Conservation (phyloP, 2,113 vertebrate genomes). For the Stigmatopora argus region DNA sequence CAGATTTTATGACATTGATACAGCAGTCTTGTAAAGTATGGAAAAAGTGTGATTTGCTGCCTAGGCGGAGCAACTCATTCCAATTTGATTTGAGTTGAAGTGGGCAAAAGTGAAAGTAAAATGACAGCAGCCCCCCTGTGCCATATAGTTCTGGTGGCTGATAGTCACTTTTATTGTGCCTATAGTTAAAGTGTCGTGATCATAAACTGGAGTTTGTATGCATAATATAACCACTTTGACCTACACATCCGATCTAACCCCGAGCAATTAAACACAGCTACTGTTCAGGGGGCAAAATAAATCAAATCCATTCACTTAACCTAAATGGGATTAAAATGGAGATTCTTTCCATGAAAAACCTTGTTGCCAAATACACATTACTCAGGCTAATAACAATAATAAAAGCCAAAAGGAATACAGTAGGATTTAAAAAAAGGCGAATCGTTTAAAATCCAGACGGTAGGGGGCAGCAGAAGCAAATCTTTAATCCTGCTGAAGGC, state of each 20-base stretch:
- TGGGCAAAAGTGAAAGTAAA: slow-evolving; percentile 8
- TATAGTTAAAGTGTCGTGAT: neutral
- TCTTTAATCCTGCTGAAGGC: neutral
- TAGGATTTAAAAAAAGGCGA: neutral
- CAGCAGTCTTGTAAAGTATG: neutral
- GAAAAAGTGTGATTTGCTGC: neutral
- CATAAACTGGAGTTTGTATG: slow-evolving; percentile 5
- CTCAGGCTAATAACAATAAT: neutral
- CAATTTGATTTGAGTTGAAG: neutral
- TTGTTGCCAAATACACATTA: too few species aligned
- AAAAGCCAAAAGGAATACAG: neutral
- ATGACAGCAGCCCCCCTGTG: neutral
- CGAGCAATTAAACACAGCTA: neutral
- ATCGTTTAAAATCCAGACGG: slow-evolving; percentile 6
- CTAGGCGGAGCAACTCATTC: neutral
- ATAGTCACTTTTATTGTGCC: slow-evolving; percentile 8
- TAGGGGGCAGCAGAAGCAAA: slow-evolving; percentile 41
- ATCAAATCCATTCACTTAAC: neutral
- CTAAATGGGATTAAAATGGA: neutral
- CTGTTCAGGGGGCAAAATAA: neutral
- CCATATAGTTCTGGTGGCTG: neutral
- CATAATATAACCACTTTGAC: neutral
- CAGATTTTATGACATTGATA: neutral
- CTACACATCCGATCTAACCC: neutral
- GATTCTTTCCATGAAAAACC: too few species aligned